Conservation (phyloP, 2,888 invertebrate genomes). For the Diarsia rubi region DNA sequence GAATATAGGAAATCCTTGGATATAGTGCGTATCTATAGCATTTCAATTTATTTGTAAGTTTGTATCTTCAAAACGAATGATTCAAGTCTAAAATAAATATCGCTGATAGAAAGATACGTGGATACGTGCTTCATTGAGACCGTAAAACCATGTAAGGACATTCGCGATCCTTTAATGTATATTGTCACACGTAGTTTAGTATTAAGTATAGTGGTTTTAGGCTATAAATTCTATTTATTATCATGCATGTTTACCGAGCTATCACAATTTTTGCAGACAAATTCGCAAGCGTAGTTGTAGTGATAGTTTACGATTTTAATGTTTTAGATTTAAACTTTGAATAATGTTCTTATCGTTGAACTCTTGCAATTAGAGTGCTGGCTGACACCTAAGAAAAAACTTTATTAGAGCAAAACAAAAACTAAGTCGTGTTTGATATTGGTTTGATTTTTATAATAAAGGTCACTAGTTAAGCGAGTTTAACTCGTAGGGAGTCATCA, state of each 20-base stretch:
- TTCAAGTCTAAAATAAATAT: too few species aligned
- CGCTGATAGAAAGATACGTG: too few species aligned
- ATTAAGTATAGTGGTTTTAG: not conserved
- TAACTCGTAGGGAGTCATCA: not conserved
- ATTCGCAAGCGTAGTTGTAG: too few species aligned
- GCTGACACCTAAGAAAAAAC: not conserved
- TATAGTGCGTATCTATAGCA: not conserved
- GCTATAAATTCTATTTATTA: too few species aligned
- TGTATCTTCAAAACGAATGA: too few species aligned
- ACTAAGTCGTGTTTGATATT: not conserved
- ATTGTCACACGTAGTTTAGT: conserved; percentile 12
- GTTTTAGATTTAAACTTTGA: not conserved
- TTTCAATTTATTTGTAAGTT: too few species aligned
- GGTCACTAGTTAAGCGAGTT: not conserved
- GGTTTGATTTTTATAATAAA: too few species aligned
- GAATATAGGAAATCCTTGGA: not conserved
- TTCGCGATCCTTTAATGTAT: conserved; percentile 25
- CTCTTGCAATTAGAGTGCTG: not conserved
- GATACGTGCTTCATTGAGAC: conserved; percentile 1
- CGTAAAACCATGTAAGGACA: conserved; percentile 11
- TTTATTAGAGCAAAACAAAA: not conserved
- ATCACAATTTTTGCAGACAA: too few species aligned
- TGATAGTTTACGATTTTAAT: not conserved
- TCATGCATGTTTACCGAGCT: too few species aligned
- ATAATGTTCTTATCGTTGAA: not conserved